Percentiles rank a stretch among this genome's conserved stretches.
Evolutionary conservation across 2,888 invertebrate species (phyloP).

Genomic region (Disparrhopalites patrizii): DNA sequence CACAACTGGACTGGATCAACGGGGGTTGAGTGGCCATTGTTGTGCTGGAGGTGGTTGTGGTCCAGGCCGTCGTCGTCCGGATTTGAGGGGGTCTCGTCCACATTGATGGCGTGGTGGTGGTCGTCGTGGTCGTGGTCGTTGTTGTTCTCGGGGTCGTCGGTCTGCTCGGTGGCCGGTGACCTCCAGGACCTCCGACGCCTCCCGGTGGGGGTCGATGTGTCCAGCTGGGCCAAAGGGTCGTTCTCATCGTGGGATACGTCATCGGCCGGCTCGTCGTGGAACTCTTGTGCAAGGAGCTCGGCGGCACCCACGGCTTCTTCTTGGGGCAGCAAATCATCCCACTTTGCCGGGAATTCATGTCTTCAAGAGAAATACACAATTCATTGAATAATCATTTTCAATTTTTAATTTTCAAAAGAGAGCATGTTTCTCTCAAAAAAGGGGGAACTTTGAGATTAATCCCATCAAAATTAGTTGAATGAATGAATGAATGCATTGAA

Average conservation of each 20-base stretch:
- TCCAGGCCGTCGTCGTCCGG: background rate
- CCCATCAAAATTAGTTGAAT: too few species aligned
- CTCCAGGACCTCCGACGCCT: slow-evolving; percentile 10
- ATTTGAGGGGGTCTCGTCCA: background rate
- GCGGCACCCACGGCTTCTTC: background rate
- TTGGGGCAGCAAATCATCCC: slow-evolving; percentile 10
- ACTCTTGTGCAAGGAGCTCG: background rate
- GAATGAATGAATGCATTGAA: background rate
- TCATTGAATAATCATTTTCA: background rate
- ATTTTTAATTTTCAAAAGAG: background rate
- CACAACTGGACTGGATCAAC: background rate
- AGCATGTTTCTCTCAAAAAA: too few species aligned
- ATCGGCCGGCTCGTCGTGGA: background rate
- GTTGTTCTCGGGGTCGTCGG: background rate
- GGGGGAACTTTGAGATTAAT: too few species aligned
- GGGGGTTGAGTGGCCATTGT: slow-evolving; percentile 7
- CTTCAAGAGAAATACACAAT: background rate
- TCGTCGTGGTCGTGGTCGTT: slow-evolving; percentile 4
- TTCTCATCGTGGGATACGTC: background rate
- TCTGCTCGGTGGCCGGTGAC: slow-evolving; percentile 12
- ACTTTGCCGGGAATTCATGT: slow-evolving; percentile 5
- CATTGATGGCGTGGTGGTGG: background rate
- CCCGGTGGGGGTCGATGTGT: background rate
- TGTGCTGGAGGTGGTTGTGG: background rate
- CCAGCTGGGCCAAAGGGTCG: background rate